Evolutionary conservation across 1,140 invertebrate species (phyloP).

Genomic region (Sitobion miscanthi): DNA sequence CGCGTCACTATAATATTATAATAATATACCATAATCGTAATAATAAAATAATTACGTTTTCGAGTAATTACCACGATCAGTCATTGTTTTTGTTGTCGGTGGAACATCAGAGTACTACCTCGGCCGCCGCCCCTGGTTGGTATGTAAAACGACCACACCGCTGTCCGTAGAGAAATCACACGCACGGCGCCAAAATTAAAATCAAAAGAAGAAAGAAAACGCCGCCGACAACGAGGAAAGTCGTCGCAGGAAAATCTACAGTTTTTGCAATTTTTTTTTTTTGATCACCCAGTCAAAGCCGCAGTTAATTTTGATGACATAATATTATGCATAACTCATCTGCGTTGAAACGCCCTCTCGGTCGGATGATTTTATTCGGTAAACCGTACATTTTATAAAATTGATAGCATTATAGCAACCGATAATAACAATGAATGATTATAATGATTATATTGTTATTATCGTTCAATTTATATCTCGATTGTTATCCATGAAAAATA

Average conservation of each 20-base stretch:
- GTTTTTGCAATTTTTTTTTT: background rate
- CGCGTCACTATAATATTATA: no score
- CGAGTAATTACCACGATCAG: background rate
- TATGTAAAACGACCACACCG: background rate
- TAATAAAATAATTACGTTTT: background rate
- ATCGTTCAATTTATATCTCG: background rate
- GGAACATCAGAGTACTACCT: background rate
- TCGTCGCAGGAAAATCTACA: background rate
- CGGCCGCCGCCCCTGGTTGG: background rate
- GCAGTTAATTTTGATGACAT: background rate
- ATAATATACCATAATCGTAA: background rate
- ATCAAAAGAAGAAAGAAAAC: background rate
- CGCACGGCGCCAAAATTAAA: background rate
- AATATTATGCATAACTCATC: no score
- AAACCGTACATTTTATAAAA: background rate
- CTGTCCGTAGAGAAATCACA: conserved; percentile 11
- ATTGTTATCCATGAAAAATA: background rate
- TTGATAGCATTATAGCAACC: background rate
- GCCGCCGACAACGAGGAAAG: background rate
- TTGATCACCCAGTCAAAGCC: no score
- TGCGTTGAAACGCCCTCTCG: background rate
- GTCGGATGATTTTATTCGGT: background rate
- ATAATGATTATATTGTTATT: background rate
- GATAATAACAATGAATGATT: background rate
- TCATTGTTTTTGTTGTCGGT: background rate